Evolutionary conservation across 37 sponge, comb jelly and placozoan genomes (phyloP), one percentile per base, ranked within the genome.

Genomic region (Aplysina aerophoba): DNA sequence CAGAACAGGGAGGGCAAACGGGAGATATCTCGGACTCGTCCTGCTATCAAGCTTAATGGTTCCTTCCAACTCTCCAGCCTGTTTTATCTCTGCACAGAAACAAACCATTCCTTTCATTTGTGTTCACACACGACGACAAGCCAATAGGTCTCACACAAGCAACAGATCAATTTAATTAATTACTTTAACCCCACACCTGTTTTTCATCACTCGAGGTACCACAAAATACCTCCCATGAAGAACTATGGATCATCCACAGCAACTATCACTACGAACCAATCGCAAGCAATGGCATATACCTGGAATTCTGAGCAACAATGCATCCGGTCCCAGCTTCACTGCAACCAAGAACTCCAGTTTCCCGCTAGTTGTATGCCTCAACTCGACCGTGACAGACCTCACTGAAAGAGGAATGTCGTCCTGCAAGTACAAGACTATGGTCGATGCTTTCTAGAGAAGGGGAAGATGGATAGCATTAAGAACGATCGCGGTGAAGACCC

Each of bases 1-100:
- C 54, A 75, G 44, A 50, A 75, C 78, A n/a, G 78, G 78, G 2
- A 75, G 44, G 37, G 22, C 71, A 69, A 69, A 69, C 4, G 71
- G 33, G 34, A 35, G 71, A 30, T 30, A 69, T 27, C 30, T 69
- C 15, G 71, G 71, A 35, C 34, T 69, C 2, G 71, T 69, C 34
- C 33, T 69, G 6, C 71, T 35, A 6, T 69, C 71, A 31, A 69
- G 27, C 71, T 69, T 69, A 16, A 69, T 30, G 71, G 30, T 35
- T 34, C 71, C 71, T 17, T 75, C 54, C 25, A 75, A 2, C 3
- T 75, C 78, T 16, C 78, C 78, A 21, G 78, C 78, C 15, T 40
- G 54, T 54, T 75, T 50, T 40, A 22, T 30, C 19, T 69, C 71
- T 69, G 71, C 6, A 69, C 6, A 69, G 8, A n/a, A n/a, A n/a